These are phyloP conservation scores for Micrasema minimum DNA, from an alignment of 1,140 invertebrate genomes.

Conservation along the genomic window DNA sequence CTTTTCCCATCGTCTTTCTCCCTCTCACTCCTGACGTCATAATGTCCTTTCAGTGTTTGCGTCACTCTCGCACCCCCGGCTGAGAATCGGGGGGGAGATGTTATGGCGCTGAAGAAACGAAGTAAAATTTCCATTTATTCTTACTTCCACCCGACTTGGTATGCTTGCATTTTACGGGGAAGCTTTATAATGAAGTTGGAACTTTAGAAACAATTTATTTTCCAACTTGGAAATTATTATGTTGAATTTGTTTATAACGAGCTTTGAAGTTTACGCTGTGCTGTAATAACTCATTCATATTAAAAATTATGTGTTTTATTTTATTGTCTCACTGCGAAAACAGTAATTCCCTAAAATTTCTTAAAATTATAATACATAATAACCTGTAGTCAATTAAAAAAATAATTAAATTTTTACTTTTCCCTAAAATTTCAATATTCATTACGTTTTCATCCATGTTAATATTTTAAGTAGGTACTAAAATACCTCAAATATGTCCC, in stretches of 20 bases:
- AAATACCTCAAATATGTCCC: too few relatives aligned
- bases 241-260: constrained; percentile 24
- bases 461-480: too few relatives aligned
- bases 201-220: constrained; percentile 31
- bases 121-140: constrained; percentile 32
- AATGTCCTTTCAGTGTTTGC: constrained; percentile 35
- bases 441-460: too few relatives aligned
- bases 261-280: background rate
- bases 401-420: too few relatives aligned
- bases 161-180: constrained; percentile 24
- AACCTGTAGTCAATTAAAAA: too few relatives aligned
- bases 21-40: constrained; percentile 29
- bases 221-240: constrained; percentile 19
- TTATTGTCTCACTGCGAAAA: too few relatives aligned
- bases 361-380: too few relatives aligned
- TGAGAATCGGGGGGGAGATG: background rate
- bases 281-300: too few relatives aligned
- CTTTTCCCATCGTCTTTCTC: constrained; percentile 21
- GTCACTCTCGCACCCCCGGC: constrained; percentile 30
- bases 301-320: too few relatives aligned
- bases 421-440: too few relatives aligned
- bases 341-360: too few relatives aligned
- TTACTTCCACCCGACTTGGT: background rate
- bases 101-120: constrained; percentile 9
- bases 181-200: constrained; percentile 26